phyloP scores from a whole-genome alignment of 2,888 invertebrate genomes.

The Agrochola circellaris region DNA sequence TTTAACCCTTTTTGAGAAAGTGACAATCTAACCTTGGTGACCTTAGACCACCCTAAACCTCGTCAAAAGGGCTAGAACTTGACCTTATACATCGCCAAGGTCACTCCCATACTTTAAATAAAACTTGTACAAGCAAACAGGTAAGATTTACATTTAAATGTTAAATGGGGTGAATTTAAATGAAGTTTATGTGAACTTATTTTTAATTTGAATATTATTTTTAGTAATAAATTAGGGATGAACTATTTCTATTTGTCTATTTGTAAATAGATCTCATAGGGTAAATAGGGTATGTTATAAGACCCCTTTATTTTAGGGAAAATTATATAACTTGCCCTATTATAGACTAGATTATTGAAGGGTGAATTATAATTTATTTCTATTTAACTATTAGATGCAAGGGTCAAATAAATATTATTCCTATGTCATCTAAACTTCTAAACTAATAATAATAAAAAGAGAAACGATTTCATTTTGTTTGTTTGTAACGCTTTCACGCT shows the following conservation, averaged over 20 bases:
- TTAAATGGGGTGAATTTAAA: constrained; percentile 63
- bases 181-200: constrained; percentile 49
- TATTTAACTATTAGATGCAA: constrained; percentile 15
- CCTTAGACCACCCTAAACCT: constrained; percentile 45
- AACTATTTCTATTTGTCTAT: constrained; percentile 52
- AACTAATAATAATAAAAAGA: too few species aligned
- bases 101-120: constrained; percentile 61
- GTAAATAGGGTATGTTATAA: constrained; percentile 5
- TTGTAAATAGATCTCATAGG: constrained; percentile 23
- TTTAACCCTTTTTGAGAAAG: constrained; percentile 43
- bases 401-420: not conserved
- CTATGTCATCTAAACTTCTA: not conserved
- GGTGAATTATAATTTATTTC: constrained; percentile 31
- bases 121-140: constrained; percentile 60
- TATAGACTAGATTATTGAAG: constrained; percentile 9
- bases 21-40: constrained; percentile 33
- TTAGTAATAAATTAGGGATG: not conserved
- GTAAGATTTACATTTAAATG: constrained; percentile 56
- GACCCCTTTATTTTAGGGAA: not conserved
- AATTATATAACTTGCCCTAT: constrained; percentile 6
- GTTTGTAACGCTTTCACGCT: too few species aligned
- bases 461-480: too few species aligned
- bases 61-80: constrained; percentile 34
- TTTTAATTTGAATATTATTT: constrained; percentile 25
- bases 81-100: constrained; percentile 59